phyloP scores from a whole-genome alignment of 2,888 invertebrate species.

The Tetropium fuscum region DNA sequence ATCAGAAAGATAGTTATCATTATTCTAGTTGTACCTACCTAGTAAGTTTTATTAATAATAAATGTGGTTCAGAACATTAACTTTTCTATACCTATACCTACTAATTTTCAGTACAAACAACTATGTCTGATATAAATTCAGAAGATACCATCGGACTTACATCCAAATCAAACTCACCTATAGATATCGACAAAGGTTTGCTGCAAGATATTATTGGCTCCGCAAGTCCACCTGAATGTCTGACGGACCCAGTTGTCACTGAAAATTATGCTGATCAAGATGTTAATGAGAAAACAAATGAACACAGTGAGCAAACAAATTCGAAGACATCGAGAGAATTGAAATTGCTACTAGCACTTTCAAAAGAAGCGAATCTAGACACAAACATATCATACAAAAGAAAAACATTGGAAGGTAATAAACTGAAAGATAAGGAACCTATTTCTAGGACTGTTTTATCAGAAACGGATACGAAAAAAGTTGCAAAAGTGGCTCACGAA shows the following conservation, averaged over 20 bases:
- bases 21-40: not conserved
- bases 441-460: not conserved
- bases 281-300: slow-evolving; percentile 31
- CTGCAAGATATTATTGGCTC: slow-evolving; percentile 22
- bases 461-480: slow-evolving; percentile 29
- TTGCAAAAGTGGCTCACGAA: slow-evolving; percentile 31
- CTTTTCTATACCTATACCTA: not conserved
- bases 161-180: not conserved
- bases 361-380: slow-evolving; percentile 76
- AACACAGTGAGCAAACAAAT: slow-evolving; percentile 38
- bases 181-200: slow-evolving; percentile 2
- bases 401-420: slow-evolving; percentile 61
- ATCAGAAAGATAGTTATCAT: too few relatives aligned
- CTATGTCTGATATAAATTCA: not conserved
- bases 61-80: not conserved
- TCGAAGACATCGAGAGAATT: slow-evolving; percentile 65
- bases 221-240: slow-evolving; percentile 4
- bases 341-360: slow-evolving; percentile 73
- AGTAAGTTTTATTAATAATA: not conserved
- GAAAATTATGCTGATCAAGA: slow-evolving; percentile 11
- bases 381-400: slow-evolving; percentile 67
- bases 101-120: not conserved
- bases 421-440: slow-evolving; percentile 29
- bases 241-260: slow-evolving; percentile 1
- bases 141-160: slow-evolving; percentile 2